A percentile compares a stretch with the other conserved stretches of the same genome.
Conservation (phyloP, 2,113 vertebrate species). For the Malurus cyaneus region DNA sequence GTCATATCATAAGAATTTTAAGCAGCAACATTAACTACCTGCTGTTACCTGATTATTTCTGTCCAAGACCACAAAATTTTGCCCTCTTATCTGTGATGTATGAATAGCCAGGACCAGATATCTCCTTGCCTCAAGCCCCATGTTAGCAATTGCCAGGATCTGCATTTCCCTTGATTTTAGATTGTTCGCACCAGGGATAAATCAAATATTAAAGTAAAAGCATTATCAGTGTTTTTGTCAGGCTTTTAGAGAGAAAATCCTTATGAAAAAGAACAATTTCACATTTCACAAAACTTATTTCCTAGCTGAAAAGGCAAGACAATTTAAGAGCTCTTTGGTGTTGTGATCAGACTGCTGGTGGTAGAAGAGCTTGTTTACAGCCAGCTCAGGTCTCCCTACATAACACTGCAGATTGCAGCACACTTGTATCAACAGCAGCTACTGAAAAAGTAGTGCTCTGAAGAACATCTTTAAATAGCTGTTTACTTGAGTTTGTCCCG, state of each 20-base stretch:
- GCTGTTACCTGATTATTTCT: background rate
- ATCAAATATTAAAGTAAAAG: background rate
- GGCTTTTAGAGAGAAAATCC: background rate
- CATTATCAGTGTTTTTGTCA: background rate
- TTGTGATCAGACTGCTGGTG: background rate
- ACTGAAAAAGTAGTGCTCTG: background rate
- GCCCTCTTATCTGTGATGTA: background rate
- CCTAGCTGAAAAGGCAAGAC: background rate
- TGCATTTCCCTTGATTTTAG: background rate
- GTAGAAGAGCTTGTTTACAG: background rate
- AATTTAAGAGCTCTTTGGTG: background rate
- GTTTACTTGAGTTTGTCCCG: background rate
- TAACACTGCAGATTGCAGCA: background rate
- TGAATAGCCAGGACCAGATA: background rate
- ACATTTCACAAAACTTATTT: background rate
- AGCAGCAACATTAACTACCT: background rate
- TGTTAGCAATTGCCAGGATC: background rate
- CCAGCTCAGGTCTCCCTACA: background rate
- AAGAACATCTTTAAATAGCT: background rate
- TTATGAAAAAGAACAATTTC: background rate
- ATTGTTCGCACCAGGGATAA: background rate
- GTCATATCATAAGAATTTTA: background rate
- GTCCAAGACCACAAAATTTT: background rate
- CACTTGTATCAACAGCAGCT: background rate
- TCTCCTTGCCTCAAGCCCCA: background rate